Conservation (phyloP, 2,113 vertebrate genomes). For the Tricholaema leucomelas region DNA sequence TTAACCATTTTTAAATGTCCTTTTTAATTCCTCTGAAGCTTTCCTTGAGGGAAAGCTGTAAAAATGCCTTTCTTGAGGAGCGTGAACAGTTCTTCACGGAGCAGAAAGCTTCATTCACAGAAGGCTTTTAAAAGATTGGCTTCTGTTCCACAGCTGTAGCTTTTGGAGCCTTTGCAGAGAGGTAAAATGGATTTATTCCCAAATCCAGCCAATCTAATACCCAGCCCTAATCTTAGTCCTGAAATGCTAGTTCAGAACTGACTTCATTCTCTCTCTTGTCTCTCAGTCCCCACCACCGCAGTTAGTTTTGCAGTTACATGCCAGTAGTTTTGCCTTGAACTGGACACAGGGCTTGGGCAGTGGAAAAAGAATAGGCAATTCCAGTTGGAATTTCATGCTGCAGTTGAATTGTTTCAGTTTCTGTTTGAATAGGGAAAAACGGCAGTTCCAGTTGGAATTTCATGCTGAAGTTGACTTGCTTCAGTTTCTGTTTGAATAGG, state of each 20-base stretch:
- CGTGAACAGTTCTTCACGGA: background rate
- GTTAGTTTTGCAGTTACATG: background rate
- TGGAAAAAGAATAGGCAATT: background rate
- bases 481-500: background rate
- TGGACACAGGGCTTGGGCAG: background rate
- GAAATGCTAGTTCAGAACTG: background rate
- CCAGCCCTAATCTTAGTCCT: background rate
- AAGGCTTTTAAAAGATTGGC: background rate
- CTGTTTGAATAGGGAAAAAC: no score
- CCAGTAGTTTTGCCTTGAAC: background rate
- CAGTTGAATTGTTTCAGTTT: no score
- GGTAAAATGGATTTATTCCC: slow-evolving; percentile 7
- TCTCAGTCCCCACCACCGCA: background rate
- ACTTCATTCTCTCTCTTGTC: background rate
- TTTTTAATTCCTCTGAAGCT: background rate
- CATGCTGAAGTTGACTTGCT: background rate
- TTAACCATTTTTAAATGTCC: background rate
- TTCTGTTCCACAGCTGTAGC: background rate
- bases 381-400: no score
- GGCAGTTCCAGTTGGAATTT: background rate
- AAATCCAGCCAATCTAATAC: background rate
- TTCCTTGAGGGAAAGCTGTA: slow-evolving; percentile 13
- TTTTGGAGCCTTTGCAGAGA: slow-evolving; percentile 36
- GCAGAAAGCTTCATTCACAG: background rate
- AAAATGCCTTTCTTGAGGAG: background rate